phyloP scores from a whole-genome alignment of 1,140 invertebrate genomes.

The Myzus persicae region DNA sequence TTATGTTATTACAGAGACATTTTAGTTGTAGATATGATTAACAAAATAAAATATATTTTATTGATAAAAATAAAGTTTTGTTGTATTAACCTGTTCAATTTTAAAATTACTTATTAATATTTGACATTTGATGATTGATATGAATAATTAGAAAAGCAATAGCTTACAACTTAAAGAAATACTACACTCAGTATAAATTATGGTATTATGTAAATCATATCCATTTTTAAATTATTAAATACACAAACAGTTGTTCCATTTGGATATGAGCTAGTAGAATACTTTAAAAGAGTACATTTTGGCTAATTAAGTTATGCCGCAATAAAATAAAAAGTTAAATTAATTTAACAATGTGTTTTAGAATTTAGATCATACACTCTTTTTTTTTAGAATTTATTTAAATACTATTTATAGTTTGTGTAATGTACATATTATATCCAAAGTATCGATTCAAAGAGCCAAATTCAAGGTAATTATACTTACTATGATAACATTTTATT shows the following conservation, averaged over 20 bases:
- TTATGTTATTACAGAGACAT: slow-evolving; percentile 34
- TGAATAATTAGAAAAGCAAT: neutral
- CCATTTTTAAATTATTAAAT: neutral
- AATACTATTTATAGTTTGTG: neutral
- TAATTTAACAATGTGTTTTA: no score
- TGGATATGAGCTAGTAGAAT: neutral
- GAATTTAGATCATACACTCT: no score
- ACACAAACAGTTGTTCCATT: neutral
- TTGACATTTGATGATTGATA: neutral
- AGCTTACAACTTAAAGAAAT: neutral
- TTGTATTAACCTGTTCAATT: neutral
- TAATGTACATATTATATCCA: neutral
- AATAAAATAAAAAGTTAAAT: no score
- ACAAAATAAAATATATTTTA: slow-evolving; percentile 47
- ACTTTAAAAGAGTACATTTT: neutral
- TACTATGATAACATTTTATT: neutral
- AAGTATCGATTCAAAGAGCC: neutral
- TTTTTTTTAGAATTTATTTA: neutral
- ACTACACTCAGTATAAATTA: neutral
- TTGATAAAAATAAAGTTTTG: slow-evolving; percentile 29
- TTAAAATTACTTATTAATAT: neutral
- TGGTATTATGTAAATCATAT: neutral
- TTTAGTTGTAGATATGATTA: slow-evolving; percentile 47
- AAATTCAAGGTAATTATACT: neutral
- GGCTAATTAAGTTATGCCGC: neutral